Conservation (phyloP, 2,797 vertebrate species). For the Hylomyscus alleni region DNA sequence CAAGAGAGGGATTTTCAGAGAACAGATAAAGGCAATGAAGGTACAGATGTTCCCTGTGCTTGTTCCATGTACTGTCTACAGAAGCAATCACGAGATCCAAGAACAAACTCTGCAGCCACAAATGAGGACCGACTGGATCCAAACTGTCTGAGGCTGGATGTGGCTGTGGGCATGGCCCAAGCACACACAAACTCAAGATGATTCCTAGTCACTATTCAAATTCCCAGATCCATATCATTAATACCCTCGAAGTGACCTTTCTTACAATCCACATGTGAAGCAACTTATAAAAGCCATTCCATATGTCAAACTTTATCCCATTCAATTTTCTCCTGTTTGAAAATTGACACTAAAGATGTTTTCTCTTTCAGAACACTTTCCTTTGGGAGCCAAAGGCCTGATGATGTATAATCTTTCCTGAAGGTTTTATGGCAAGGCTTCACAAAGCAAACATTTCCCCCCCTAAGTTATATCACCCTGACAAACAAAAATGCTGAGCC, state of each 20-base stretch:
- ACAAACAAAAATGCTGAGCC: slow-evolving; percentile 78
- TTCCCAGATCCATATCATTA: slow-evolving; percentile 17
- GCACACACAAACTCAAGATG: background rate
- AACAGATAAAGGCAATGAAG: slow-evolving; percentile 43
- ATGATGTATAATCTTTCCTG: slow-evolving; percentile 72
- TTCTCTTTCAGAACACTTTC: slow-evolving; percentile 70
- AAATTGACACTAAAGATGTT: slow-evolving; percentile 75
- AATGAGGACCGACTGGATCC: slow-evolving; percentile 40
- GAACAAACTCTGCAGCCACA: slow-evolving; percentile 53
- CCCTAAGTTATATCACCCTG: slow-evolving; percentile 73
- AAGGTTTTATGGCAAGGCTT: slow-evolving; percentile 76
- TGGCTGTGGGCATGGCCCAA: background rate
- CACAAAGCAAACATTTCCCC: slow-evolving; percentile 69
- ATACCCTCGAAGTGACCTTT: slow-evolving; percentile 68
- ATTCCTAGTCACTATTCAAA: background rate
- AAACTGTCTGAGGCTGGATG: background rate
- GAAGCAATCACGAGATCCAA: slow-evolving; percentile 32
- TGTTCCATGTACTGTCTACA: background rate
- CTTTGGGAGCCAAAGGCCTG: slow-evolving; percentile 30
- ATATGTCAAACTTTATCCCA: slow-evolving; percentile 74
- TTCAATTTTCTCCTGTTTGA: slow-evolving; percentile 75
- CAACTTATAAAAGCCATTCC: slow-evolving; percentile 62
- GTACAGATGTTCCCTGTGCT: slow-evolving; percentile 19
- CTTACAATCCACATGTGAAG: slow-evolving; percentile 61
- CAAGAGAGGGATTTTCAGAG: slow-evolving; percentile 66